Percentiles rank a stretch among this genome's conserved stretches.
phyloP scores from a whole-genome alignment of 1,140 invertebrate genomes.

The Caerostris darwini region DNA sequence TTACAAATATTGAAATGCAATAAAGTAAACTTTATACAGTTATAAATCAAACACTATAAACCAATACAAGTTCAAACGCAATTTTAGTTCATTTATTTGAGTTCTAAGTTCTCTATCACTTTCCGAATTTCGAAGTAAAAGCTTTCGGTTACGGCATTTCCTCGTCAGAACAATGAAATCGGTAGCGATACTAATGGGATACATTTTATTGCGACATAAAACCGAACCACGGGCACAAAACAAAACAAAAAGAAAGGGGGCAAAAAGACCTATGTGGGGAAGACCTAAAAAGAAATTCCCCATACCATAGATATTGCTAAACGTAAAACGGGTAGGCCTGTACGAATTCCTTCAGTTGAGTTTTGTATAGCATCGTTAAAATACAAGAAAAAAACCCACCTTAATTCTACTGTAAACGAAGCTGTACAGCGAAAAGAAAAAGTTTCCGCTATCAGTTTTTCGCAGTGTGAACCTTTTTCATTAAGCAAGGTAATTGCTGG shows the following conservation, averaged over 20 bases:
- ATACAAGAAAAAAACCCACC: slow-evolving; percentile 33
- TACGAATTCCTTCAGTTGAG: neutral
- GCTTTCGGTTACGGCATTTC: neutral
- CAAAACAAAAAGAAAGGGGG: neutral
- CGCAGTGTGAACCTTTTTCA: slow-evolving; percentile 47
- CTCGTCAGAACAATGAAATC: slow-evolving; percentile 67
- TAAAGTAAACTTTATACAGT: neutral
- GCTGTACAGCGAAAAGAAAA: neutral
- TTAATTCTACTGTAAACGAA: slow-evolving; percentile 51
- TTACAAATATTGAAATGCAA: neutral
- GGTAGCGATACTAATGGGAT: slow-evolving; percentile 72
- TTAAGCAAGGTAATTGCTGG: slow-evolving; percentile 55
- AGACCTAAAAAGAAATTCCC: neutral
- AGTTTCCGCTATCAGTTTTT: slow-evolving; percentile 41
- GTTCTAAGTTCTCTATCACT: slow-evolving; percentile 20
- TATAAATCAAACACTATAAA: neutral
- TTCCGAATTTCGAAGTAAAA: slow-evolving; percentile 37
- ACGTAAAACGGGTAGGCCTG: neutral
- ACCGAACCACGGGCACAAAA: slow-evolving; percentile 32
- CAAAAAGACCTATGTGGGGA: neutral
- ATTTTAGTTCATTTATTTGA: slow-evolving; percentile 43
- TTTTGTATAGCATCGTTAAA: slow-evolving; percentile 55
- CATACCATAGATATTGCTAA: neutral
- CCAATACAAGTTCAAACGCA: neutral
- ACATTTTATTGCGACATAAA: slow-evolving; percentile 72